Evolutionary conservation across 2,888 invertebrate species (phyloP).

Genomic region (Conomelus anceps): DNA sequence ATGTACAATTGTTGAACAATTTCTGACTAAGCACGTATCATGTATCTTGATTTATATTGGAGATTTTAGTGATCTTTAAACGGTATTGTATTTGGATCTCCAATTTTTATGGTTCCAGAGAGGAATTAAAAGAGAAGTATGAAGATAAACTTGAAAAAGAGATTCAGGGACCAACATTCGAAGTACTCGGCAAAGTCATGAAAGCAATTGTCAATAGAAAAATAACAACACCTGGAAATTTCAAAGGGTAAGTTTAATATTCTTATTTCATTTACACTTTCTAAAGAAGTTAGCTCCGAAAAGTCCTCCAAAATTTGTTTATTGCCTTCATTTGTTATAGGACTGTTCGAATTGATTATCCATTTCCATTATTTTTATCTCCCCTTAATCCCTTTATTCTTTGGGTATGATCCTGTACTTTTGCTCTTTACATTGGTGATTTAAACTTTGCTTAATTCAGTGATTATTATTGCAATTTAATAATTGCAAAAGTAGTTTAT

Average conservation of each 20-base stretch:
- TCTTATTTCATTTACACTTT: not conserved
- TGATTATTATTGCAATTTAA: no score
- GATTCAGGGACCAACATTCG: slow-evolving; percentile 86
- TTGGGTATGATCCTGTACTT: no score
- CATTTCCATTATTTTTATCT: no score
- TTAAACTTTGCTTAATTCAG: no score
- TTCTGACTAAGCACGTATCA: no score
- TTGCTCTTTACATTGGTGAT: no score
- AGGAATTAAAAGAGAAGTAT: slow-evolving; percentile 88
- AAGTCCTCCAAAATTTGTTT: not conserved
- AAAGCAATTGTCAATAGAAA: slow-evolving; percentile 90
- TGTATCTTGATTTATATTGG: not conserved
- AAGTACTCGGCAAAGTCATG: slow-evolving; percentile 94
- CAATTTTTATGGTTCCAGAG: slow-evolving; percentile 47
- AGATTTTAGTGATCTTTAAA: not conserved
- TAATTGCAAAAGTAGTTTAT: no score
- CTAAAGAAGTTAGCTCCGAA: not conserved
- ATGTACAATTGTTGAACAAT: no score
- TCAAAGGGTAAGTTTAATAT: slow-evolving; percentile 67
- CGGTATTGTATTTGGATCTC: no score
- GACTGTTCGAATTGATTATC: no score
- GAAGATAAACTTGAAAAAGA: slow-evolving; percentile 87
- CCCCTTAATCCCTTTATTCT: no score
- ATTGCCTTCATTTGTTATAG: not conserved
- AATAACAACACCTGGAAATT: slow-evolving; percentile 89